phyloP scores from a whole-genome alignment of 2,113 vertebrate genomes.

The Phalacrocorax brasilianus region DNA sequence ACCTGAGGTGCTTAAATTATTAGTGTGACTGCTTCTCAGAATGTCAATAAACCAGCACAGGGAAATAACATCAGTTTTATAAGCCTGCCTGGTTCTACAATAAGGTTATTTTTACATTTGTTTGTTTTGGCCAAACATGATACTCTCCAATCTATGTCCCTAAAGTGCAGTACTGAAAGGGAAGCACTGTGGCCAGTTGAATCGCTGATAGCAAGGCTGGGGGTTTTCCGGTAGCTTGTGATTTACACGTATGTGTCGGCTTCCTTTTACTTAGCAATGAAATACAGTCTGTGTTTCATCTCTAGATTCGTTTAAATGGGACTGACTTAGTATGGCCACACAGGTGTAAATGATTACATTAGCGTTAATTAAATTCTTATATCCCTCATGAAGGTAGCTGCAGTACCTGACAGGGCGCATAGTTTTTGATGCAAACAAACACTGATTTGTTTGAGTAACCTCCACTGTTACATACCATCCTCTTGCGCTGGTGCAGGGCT shows the following conservation, averaged over 20 bases:
- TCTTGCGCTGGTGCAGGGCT: neutral
- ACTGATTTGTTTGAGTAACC: neutral
- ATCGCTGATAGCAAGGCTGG: neutral
- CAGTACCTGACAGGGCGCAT: neutral
- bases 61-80: neutral
- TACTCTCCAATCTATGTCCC: neutral
- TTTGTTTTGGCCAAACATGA: conserved; percentile 1
- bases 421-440: neutral
- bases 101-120: neutral
- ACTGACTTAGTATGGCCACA: neutral
- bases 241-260: neutral
- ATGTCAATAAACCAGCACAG: neutral
- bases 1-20: neutral
- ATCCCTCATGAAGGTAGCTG: neutral
- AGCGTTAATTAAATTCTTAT: neutral
- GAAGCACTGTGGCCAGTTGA: neutral
- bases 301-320: neutral
- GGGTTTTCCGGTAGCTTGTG: neutral
- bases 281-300: neutral
- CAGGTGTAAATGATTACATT: neutral
- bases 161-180: neutral
- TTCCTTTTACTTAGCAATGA: neutral
- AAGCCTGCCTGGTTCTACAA: neutral
- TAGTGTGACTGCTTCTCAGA: neutral
- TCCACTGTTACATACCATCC: neutral